Evolutionary conservation across 2,797 vertebrate genomes (phyloP), one percentile per base, ranked within the genome.

Genomic region (Dendrocincla tyrannina): DNA sequence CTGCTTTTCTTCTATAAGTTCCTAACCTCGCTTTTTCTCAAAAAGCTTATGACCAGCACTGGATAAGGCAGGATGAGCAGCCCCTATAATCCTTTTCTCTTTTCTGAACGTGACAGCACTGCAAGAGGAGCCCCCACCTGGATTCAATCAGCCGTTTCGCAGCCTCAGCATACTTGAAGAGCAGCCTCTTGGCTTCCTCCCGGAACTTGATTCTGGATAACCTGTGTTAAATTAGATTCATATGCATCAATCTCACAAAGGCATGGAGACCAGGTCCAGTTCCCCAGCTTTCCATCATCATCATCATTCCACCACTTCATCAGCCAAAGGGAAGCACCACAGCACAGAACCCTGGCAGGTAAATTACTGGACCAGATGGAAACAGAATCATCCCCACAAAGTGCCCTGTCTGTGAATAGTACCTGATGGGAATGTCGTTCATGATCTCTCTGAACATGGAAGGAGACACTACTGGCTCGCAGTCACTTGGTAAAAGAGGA

Each of bases 381-480:
- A 7, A 9, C 32, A 55, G 17, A 56, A 53, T 18, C 17, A 50
- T 5, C 23, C 17, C 81, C 58, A 46, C 19, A 23, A 23, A 25
- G 23, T 18, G 10, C 17, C 19, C 59, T 7, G 4, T 13, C 14
- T 20, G 8, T 24, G 53, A 62, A 10, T 24, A 25, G 28, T 96
- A 99, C 99, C 99, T 99, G 98, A 99, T 99, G 89, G 99, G 99
- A 97, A 99, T 99, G 98, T 99, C 99, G 39, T 99, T 99, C 99
- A 99, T 99, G 96, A 99, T 99, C 98, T 99, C 99, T 92, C 99
- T 98, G 97, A 99, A 99, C 99, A 99, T 99, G 96, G 99, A 99
- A 13, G 99, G 98, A 8, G 99, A 99, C 67, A 99, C 98, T 17
- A 99, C 89, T 1, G 99, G 99, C 56, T 99, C 99, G 10, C 99